Evolutionary conservation across 2,888 invertebrate species (phyloP), one percentile per base, ranked within the genome.

Genomic region (Eupithecia inturbata): DNA sequence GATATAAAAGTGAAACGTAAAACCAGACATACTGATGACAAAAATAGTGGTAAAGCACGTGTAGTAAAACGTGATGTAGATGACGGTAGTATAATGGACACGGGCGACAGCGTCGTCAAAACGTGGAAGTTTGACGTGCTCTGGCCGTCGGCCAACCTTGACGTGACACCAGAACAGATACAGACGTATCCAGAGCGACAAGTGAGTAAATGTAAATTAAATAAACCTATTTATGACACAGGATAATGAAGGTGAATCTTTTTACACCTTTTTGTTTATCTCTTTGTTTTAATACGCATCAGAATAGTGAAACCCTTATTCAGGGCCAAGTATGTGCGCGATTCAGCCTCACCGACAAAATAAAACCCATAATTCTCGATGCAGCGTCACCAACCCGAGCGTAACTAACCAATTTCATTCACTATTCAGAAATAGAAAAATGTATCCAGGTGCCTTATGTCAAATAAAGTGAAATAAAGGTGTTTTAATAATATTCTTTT

Each of bases 181-280:
- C 96, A 96, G 83, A 98, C 98, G 67, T 98, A 97, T 89, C 97
- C 98, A 6, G 96, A 96, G 85, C 93, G 95, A 75, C 96, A 96
- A 39, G 96, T 57, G 26, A 57, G 57, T 10, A 10, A 0, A 53
- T 0, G 49, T 16, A 16, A 19, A 19, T 1, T 3, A 22, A 53
- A 53, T n/a, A n/a, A n/a, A n/a, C n/a, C n/a, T n/a, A n/a, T n/a
- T n/a, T n/a, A n/a, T n/a, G n/a, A n/a, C n/a, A n/a, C n/a, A n/a
- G n/a, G n/a, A n/a, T n/a, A n/a, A n/a, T n/a, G 39, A 36, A 36
- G 36, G 36, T 7, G 7, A 36, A 36, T 9, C 7, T 49, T 49
- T 49, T 49, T n/a, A n/a, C 7, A 14, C n/a, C 49, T 19, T n/a
- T n/a, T n/a, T 49, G 49, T 49, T n/a, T 45, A 12, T 6, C 19